Base-by-base conservation (phyloP, 2,888 invertebrate species). In the Leucophora obtusa region DNA sequence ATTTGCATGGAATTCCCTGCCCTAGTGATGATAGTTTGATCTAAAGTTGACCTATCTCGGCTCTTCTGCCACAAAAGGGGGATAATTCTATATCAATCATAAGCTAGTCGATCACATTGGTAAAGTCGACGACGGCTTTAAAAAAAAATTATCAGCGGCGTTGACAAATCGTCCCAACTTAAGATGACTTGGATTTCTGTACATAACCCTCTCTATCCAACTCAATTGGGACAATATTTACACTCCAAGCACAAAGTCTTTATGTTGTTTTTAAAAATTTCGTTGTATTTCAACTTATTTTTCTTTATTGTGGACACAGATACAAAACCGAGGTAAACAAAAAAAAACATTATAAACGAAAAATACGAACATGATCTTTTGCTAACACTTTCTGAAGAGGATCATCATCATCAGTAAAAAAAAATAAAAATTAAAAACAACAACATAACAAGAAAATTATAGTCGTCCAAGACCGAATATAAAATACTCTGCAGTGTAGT, bases 161-260 rank as follows among this genome's bases (percentile, higher is more conserved):
- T 28, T 6, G 28, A 21, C 21, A 2, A 4, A 21, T 4, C 21
- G 21, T 21, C 4, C 2, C 2, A 21, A 21, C 1, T 53, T 21
- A 14, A 11, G 33, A 15, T 3, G 62, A 47, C 50, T 63, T 6
- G 4, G 33, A n/a, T 15, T 24, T 4, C 3, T n/a, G 54, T 15
- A 9, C 17, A 58, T 15, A 50, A 21, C 58, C 10, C 35, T 53
- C 56, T 56, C 59, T 28, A 59, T 76, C 81, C 75, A 82, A 83
- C 59, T 83, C 81, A 83, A 85, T 83, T 87, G 85, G 86, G 85
- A 86, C 86, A 87, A 83, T 83, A 85, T 86, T 86, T 86, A 85
- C 88, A 87, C 87, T 85, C 87, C 84, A 86, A 84, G 87, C 89
- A 88, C 88, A 86, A 89, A 84, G 82, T 84, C 83, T 85, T 80